Conservation (phyloP, 2,113 vertebrate species). For the Cisticola juncidis region DNA sequence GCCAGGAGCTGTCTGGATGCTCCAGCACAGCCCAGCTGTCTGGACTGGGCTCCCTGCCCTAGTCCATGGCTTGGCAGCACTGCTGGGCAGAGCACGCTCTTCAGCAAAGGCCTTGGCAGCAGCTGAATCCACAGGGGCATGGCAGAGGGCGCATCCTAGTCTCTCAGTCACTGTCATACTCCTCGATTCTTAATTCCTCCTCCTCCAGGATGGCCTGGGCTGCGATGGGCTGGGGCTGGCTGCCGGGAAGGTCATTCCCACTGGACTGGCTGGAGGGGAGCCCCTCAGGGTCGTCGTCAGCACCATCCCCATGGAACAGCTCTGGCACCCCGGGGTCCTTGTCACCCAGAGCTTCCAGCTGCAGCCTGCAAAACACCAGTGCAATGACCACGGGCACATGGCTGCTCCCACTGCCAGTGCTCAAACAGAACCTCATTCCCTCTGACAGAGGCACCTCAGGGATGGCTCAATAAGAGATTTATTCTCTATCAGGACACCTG, state of each 20-base stretch:
- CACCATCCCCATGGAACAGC: background rate
- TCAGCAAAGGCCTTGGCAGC: background rate
- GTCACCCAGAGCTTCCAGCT: slow-evolving; percentile 86
- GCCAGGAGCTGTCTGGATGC: fast-evolving
- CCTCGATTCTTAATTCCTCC: slow-evolving; percentile 84
- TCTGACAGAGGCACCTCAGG: background rate
- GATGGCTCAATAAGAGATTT: background rate
- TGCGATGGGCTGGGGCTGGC: slow-evolving; percentile 82
- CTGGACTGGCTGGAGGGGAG: slow-evolving; percentile 69
- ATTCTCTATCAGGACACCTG: background rate
- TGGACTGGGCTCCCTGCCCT: too few relatives aligned
- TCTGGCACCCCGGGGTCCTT: slow-evolving; percentile 73
- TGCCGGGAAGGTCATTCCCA: slow-evolving; percentile 76
- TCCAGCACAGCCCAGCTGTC: too few relatives aligned
- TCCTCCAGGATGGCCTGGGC: slow-evolving; percentile 75
- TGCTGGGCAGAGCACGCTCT: background rate
- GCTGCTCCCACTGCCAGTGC: background rate
- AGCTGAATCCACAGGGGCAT: background rate
- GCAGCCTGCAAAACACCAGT: slow-evolving; percentile 71
- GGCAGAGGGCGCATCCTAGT: background rate
- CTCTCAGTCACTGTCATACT: slow-evolving; percentile 83
- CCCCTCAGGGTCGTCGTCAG: background rate
- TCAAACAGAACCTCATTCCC: background rate
- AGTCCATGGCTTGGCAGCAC: background rate
- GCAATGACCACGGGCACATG: background rate